Percentiles rank a stretch among this genome's conserved stretches.
Conservation (phyloP, 2,797 vertebrate species). For the Phalloptychus januarius region DNA sequence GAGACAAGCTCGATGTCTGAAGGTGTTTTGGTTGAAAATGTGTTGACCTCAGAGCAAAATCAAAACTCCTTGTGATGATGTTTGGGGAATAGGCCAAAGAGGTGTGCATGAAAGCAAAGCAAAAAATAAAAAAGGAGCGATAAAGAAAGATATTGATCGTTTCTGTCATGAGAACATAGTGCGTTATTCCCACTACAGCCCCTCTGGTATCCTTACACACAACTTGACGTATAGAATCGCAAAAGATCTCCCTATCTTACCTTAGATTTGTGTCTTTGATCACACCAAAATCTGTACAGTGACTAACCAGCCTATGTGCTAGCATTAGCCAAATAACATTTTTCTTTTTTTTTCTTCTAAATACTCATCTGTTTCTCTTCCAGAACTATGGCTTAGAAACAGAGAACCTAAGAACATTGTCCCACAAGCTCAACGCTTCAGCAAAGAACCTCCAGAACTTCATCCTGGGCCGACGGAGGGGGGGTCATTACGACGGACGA, state of each 20-base stretch:
- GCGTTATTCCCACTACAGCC: neutral
- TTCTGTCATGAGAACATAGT: neutral
- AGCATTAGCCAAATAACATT: neutral
- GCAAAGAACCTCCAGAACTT: conserved; percentile 95
- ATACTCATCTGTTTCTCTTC: conserved; percentile 36
- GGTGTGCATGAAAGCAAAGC: neutral
- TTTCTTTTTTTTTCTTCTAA: neutral
- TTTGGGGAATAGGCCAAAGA: neutral
- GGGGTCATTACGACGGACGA: conserved; percentile 88
- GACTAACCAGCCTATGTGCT: neutral
- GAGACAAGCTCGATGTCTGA: neutral
- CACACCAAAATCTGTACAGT: neutral
- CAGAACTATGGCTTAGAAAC: conserved; percentile 93
- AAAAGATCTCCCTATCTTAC: neutral
- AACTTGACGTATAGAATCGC: neutral
- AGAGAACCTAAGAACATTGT: conserved; percentile 90
- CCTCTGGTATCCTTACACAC: neutral
- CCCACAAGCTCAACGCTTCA: conserved; percentile 90
- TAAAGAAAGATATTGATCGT: neutral
- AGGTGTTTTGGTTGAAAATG: neutral
- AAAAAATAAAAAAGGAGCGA: neutral
- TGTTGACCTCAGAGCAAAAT: neutral
- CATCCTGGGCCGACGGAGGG: conserved; percentile 90
- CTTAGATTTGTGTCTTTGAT: neutral
- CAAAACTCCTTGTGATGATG: neutral